phyloP scores from a whole-genome alignment of 2,113 vertebrate species.

The Ageneiosus marmoratus region DNA sequence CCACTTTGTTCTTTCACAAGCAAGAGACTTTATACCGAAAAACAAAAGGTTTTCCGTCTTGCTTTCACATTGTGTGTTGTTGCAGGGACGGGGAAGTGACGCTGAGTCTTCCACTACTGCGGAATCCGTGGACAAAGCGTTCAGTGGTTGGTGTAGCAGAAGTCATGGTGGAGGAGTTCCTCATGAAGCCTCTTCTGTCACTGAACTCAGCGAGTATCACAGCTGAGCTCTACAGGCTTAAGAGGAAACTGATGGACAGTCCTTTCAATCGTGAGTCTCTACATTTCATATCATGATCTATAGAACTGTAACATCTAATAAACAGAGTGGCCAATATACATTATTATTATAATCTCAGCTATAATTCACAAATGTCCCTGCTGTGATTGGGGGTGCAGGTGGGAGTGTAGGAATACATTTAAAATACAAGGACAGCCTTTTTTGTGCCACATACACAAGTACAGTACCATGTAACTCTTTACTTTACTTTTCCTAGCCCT shows the following conservation, averaged over 20 bases:
- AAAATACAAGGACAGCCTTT: too few relatives aligned
- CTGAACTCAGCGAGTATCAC: slow-evolving; percentile 65
- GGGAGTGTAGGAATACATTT: too few relatives aligned
- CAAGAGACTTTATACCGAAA: neutral
- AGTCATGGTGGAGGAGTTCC: slow-evolving; percentile 78
- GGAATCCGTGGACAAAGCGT: slow-evolving; percentile 53
- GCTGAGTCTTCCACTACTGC: slow-evolving; percentile 68
- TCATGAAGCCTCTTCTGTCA: slow-evolving; percentile 71
- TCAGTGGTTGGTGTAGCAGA: slow-evolving; percentile 66
- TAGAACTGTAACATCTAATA: neutral
- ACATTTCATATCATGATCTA: neutral
- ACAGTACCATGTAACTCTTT: too few relatives aligned
- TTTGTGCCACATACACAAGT: too few relatives aligned
- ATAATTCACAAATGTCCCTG: too few relatives aligned
- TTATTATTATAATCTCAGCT: too few relatives aligned
- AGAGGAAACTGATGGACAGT: slow-evolving; percentile 77
- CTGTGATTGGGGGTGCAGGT: too few relatives aligned
- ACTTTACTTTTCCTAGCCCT: too few relatives aligned
- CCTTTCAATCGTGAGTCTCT: slow-evolving; percentile 73
- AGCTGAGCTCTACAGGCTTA: slow-evolving; percentile 76
- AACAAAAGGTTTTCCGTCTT: neutral
- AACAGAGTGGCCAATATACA: neutral
- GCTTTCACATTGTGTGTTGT: slow-evolving; percentile 19
- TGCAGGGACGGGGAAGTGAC: slow-evolving; percentile 70
- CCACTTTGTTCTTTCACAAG: neutral